Base-by-base conservation (phyloP, 1,140 invertebrate genomes). In the Atta cephalotes region DNA sequence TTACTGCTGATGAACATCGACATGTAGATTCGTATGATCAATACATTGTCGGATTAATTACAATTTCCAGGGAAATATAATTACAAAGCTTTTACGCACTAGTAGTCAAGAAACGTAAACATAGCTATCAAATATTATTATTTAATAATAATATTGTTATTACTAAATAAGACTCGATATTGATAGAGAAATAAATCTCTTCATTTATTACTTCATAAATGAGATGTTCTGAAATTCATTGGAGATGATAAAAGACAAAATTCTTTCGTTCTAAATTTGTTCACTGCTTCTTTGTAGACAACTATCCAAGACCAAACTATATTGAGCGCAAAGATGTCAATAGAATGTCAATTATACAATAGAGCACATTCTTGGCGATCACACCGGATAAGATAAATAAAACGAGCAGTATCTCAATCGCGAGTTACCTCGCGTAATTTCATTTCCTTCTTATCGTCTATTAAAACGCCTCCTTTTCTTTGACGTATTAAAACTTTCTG, bases 401-500 rank as follows among this genome's bases (percentile, higher is more conserved):
- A 53, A 77, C 56, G 14, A 21, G 21, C 21, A 6, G 21, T 4
- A 45, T 62, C 14, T 70, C 35, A 56, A 39, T 3, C 21, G 56
- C 28, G 49, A 68, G 28, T 51, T 80, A 39, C 6, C 4, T 21
- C 14, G n/a, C 49, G 28, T 56, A 81, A 81, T 70, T 81, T 81
- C 10, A 81, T 81, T 81, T 81, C 49, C 49, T 14, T 56, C 49
- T 81, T 56, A n/a, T 2, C 51, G 49, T 81, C 65, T 53, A 81
- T 81, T 80, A 70, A 56, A 81, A 70, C 49, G 49, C 49, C 18
- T 56, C 65, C 39, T 21, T 81, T 81, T 81, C 63, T 70, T 81
- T 16, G 9, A 31, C 45, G 9, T 70, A 56, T 53, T 70, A 70
- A 70, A 81, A 81, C 65, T 80, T 79, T 80, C 9, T 9, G 14